A percentile compares a stretch with the other conserved stretches of the same genome.
These are phyloP conservation scores for Tupiocoris notatus DNA, from an alignment of 2,888 invertebrate genomes.

Conservation along the genomic window DNA sequence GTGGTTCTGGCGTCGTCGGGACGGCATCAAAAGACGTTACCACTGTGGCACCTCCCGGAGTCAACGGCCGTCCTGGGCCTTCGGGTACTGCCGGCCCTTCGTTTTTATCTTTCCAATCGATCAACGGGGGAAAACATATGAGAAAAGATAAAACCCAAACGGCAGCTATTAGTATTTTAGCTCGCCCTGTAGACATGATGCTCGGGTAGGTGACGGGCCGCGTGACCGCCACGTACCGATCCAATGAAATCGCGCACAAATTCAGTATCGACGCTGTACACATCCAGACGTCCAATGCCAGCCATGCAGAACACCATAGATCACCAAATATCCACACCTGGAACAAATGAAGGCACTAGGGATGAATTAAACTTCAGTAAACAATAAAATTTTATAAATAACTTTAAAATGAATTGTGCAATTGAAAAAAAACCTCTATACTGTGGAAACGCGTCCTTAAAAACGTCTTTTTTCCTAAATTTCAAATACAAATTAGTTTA, in stretches of 20 bases:
- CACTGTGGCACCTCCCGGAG: constrained; percentile 42
- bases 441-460: no score
- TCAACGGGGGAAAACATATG: constrained; percentile 93
- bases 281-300: constrained; percentile 98
- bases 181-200: constrained; percentile 81
- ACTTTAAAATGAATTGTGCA: no score
- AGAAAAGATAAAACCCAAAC: constrained; percentile 95
- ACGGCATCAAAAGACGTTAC: constrained; percentile 18
- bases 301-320: constrained; percentile 94
- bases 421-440: no score
- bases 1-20: constrained; percentile 40
- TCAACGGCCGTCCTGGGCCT: constrained; percentile 44
- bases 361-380: no score
- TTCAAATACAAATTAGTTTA: no score
- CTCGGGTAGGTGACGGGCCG: constrained; percentile 91
- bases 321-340: constrained; percentile 97
- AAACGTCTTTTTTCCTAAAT: no score
- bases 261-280: constrained; percentile 97
- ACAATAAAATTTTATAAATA: no score
- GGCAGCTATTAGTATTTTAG: constrained; percentile 82
- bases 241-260: constrained; percentile 90
- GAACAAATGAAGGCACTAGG: no score
- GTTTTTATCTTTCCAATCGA: constrained; percentile 79
- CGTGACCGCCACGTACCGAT: constrained; percentile 95
- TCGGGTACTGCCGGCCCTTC: constrained; percentile 19